A percentile compares a stretch with the other conserved stretches of the same genome.
These are phyloP conservation scores for Lasioglossum lativentre DNA, from an alignment of 2,888 invertebrate genomes.

Conservation along the genomic window DNA sequence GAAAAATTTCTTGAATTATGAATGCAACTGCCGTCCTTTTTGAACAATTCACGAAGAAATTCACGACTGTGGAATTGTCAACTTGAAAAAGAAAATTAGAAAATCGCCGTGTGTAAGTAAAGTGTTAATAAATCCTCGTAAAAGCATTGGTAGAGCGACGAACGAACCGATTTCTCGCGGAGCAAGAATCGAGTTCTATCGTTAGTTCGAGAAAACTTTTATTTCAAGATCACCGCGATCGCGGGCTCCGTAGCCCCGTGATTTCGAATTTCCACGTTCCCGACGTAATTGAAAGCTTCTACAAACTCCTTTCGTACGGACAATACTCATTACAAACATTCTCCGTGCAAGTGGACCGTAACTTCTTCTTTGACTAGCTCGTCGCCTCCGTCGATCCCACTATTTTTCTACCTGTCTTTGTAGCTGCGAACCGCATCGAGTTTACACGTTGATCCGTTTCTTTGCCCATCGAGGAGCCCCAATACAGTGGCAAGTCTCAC, in stretches of 20 bases:
- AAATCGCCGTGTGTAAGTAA: too few species aligned
- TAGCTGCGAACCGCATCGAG: conserved; percentile 29
- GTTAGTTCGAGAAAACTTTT: background rate
- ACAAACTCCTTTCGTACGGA: background rate
- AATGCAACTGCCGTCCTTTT: too few species aligned
- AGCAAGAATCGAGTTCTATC: background rate
- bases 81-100: too few species aligned
- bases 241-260: background rate
- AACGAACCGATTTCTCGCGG: too few species aligned
- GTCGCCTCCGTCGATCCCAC: conserved; percentile 21
- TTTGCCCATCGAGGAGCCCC: conserved; percentile 24
- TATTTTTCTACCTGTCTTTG: conserved; percentile 44
- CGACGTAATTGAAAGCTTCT: background rate
- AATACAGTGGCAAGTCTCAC: background rate
- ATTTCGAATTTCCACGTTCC: background rate
- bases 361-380: conserved; percentile 20
- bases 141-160: too few species aligned
- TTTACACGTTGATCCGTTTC: conserved; percentile 45
- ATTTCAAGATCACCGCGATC: background rate
- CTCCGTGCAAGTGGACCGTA: conserved; percentile 29
- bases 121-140: too few species aligned
- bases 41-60: too few species aligned
- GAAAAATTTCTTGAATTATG: too few species aligned
- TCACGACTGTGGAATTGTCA: too few species aligned
- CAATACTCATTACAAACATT: conserved; percentile 5